phyloP scores from a whole-genome alignment of 37 sponge, comb jelly and placozoan species.

The Ephydatia muelleri region DNA sequence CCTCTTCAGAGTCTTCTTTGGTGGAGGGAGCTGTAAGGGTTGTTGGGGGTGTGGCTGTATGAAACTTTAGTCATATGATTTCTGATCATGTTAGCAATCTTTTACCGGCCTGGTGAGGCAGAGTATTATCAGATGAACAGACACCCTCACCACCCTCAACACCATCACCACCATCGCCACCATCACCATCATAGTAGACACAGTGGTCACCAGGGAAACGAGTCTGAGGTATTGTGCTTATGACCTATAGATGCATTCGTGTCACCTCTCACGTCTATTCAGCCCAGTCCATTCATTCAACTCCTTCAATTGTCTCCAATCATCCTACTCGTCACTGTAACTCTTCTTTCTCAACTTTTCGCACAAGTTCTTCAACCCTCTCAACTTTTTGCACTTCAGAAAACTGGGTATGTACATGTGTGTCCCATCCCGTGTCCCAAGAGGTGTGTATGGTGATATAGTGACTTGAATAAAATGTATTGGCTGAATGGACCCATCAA shows the following conservation, averaged over 20 bases:
- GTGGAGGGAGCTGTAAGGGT: constrained; percentile 3
- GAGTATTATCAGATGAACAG: not conserved
- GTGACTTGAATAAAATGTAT: no score
- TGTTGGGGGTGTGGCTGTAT: not conserved
- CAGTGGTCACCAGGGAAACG: not conserved
- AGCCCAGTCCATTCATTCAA: not conserved
- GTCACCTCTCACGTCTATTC: not conserved
- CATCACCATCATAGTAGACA: not conserved
- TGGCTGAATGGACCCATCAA: no score
- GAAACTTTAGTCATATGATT: no score
- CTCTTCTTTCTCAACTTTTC: constrained; percentile 3
- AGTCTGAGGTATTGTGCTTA: not conserved
- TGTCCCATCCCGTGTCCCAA: no score
- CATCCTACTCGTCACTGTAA: not conserved
- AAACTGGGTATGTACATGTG: not conserved
- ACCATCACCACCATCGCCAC: constrained; percentile 12
- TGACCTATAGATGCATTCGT: not conserved
- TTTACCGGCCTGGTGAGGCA: not conserved
- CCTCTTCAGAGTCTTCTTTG: constrained; percentile 57
- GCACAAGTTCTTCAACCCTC: not conserved
- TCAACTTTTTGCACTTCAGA: not conserved
- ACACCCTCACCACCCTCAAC: not conserved
- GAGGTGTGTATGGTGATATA: no score
- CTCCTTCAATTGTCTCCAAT: constrained; percentile 13
- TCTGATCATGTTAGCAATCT: not conserved